Conservation (phyloP, 2,113 vertebrate species). For the Aegithalos caudatus region DNA sequence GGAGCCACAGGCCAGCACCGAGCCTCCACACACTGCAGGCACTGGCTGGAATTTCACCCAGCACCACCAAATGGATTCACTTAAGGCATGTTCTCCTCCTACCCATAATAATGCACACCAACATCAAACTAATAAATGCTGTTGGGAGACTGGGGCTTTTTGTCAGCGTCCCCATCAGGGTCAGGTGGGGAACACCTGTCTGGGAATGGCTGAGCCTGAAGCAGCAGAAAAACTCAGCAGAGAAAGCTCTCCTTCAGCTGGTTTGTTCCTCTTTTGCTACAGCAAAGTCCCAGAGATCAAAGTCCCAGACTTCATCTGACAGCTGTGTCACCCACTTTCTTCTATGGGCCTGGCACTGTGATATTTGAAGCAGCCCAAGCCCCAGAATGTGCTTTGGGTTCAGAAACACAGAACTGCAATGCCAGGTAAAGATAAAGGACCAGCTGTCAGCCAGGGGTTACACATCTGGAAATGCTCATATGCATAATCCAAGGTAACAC, state of each 20-base stretch:
- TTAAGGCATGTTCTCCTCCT: not conserved
- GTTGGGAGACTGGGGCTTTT: not conserved
- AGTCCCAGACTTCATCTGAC: not conserved
- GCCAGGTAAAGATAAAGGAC: not conserved
- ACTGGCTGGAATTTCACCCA: not conserved
- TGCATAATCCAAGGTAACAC: not conserved
- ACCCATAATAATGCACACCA: not conserved
- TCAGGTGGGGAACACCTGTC: not conserved
- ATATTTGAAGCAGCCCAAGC: not conserved
- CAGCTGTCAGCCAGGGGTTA: not conserved
- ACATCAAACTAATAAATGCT: not conserved
- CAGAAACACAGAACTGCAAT: fast-evolving
- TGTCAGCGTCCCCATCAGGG: not conserved
- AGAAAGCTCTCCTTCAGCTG: not conserved
- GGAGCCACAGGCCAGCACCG: not conserved
- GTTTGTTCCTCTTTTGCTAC: not conserved
- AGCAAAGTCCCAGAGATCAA: not conserved
- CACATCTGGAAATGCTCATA: not conserved
- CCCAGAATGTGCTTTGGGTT: fast-evolving
- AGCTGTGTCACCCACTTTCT: not conserved
- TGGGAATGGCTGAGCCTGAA: not conserved
- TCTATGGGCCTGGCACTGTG: not conserved
- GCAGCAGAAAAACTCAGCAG: not conserved
- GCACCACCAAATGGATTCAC: not conserved
- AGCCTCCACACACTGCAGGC: not conserved